These are phyloP conservation scores for Pantelozetes paolii DNA, from an alignment of 2,888 invertebrate species.

Conservation along the genomic window DNA sequence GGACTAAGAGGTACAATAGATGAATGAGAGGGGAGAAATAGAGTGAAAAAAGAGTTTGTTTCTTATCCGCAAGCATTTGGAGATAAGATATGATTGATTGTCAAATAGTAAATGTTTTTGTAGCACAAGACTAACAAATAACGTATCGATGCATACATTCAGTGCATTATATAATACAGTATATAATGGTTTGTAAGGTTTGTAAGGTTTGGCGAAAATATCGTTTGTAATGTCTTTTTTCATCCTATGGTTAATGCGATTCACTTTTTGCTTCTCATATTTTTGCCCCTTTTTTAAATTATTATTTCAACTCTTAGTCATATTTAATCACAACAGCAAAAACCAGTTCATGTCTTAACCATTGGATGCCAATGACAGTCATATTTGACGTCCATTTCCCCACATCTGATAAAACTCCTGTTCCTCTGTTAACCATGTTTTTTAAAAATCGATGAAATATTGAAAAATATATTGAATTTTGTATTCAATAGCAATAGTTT, in stretches of 20 bases:
- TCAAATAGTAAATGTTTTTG: conserved; percentile 13
- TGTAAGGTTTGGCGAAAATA: conserved; percentile 16
- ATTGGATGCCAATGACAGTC: conserved; percentile 20
- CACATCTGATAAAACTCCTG: not conserved
- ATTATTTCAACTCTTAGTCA: not conserved
- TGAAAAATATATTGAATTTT: not conserved
- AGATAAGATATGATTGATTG: conserved; percentile 32
- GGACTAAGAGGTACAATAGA: not conserved
- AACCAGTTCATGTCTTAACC: not conserved
- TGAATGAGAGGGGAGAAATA: not conserved
- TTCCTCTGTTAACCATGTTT: not conserved
- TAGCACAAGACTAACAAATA: conserved; percentile 25
- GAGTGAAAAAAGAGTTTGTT: conserved; percentile 2
- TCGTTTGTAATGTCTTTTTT: conserved; percentile 28
- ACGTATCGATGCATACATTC: conserved; percentile 15
- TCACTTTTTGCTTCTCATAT: not conserved
- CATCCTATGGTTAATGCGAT: conserved; percentile 20
- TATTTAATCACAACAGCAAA: not conserved
- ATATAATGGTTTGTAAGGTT: too few relatives aligned
- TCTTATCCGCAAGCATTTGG: conserved; percentile 27
- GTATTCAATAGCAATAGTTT: not conserved
- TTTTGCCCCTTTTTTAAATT: not conserved
- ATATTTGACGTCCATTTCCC: conserved; percentile 11
- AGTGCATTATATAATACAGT: conserved; percentile 19
- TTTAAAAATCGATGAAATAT: conserved; percentile 18